A percentile compares a stretch with the other conserved stretches of the same genome.
Conservation (phyloP, 2,113 vertebrate species). For the Oriolus oriolus region DNA sequence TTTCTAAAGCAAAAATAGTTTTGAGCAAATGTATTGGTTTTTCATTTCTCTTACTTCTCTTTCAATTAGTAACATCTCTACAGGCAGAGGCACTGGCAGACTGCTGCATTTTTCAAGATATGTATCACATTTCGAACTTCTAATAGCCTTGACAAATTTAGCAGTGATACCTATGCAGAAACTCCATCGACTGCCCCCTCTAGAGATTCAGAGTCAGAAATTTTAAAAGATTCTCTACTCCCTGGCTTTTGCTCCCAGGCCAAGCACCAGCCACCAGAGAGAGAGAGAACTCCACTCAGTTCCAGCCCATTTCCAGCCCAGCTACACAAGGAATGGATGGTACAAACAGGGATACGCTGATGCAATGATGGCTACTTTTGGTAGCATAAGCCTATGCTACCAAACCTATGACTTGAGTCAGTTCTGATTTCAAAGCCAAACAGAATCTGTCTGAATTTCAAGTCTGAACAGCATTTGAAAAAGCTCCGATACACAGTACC, state of each 20-base stretch:
- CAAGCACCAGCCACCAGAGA: neutral
- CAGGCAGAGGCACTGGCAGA: neutral
- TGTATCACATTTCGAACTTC: neutral
- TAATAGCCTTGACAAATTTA: neutral
- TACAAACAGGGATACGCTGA: neutral
- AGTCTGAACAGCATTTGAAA: neutral
- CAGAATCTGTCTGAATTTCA: neutral
- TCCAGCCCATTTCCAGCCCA: neutral
- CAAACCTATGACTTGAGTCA: neutral
- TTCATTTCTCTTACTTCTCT: neutral
- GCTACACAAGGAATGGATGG: neutral
- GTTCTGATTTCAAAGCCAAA: neutral
- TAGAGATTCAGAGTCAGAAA: neutral
- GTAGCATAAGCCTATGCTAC: too few relatives aligned
- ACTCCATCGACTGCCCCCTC: rapidly evolving
- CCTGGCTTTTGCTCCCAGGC: neutral
- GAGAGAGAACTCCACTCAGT: neutral
- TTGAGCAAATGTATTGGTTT: neutral
- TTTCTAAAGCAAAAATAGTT: neutral
- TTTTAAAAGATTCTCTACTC: neutral
- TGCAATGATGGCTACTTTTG: neutral
- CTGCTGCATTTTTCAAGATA: neutral
- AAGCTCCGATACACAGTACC: neutral
- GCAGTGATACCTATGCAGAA: neutral
- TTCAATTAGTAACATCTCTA: neutral